Base-by-base conservation (phyloP, 2,797 vertebrate genomes). In the Peromyscus melanophrys region DNA sequence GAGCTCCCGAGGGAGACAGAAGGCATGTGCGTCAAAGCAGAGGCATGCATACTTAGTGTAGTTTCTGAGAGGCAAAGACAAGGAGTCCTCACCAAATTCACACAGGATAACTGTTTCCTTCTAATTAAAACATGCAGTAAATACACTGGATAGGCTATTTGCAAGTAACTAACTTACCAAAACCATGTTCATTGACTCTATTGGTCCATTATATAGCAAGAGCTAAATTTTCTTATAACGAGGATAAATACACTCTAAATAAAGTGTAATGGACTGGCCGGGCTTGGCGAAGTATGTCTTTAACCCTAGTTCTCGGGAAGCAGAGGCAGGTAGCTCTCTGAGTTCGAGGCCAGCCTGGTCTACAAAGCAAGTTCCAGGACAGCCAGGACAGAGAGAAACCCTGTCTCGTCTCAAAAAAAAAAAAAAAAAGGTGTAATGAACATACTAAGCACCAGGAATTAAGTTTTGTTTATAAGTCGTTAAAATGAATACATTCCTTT, bases 171-270 rank as follows among this genome's bases (percentile, higher is more conserved):
- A 91, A 95, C 77, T 91, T 77, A 88, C 23, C 52, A 87, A 92
- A n/a, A 77, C 25, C 80, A 92, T 71, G 14, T 92, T 80, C 29
- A 82, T 2, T 82, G 69, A 90, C 65, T 61, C n/a, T n/a, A 67
- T 0, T 87, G 69, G 52, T 3, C 73, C 90, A 63, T 89, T 95
- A 88, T 90, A 55, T 75, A 40, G 71, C 71, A 92, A 94, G 1
- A 91, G 76, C 29, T 94, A 83, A 80, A 43, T 94, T 96, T 94
- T 95, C 71, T 81, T 87, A 8, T n/a, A 87, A 59, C 65, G 78
- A 86, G n/a, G 23, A 92, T 67, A 97, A 86, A 76, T 43, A 81
- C 55, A 87, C 37, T 89, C 43, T 95, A 89, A 86, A 65, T 86
- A 84, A 95, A 73, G 37, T 25, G 23, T 9, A 75, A 73, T 25